phyloP scores from a whole-genome alignment of 1,140 invertebrate species.

The Drosophila aff. region DNA sequence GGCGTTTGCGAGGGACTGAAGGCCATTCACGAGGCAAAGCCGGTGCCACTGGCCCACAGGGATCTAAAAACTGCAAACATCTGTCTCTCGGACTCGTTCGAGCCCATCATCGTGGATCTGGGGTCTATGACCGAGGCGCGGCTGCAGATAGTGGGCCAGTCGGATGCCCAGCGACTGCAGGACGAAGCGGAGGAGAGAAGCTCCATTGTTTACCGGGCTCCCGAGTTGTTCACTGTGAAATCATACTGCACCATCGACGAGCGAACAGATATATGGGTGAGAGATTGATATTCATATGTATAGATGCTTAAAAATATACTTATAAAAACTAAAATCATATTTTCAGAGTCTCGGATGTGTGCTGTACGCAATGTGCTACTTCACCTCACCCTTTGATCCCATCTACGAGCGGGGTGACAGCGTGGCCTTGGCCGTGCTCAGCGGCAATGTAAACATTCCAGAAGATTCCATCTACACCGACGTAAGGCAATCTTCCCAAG shows the following conservation, averaged over 20 bases:
- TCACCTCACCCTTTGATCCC: slow-evolving; percentile 94
- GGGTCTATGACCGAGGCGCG: slow-evolving; percentile 92
- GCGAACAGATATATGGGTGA: slow-evolving; percentile 95
- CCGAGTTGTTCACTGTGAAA: slow-evolving; percentile 95
- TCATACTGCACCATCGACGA: slow-evolving; percentile 93
- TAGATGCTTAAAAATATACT: no score
- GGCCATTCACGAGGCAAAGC: slow-evolving; percentile 91
- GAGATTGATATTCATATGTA: not conserved
- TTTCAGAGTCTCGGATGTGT: slow-evolving; percentile 93
- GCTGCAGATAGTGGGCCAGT: slow-evolving; percentile 90
- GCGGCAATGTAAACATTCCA: slow-evolving; percentile 91
- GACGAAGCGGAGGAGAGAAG: slow-evolving; percentile 93
- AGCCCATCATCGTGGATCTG: slow-evolving; percentile 93
- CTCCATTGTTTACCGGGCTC: slow-evolving; percentile 94
- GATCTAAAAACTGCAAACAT: slow-evolving; percentile 95
- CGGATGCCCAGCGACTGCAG: slow-evolving; percentile 91
- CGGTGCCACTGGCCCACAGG: slow-evolving; percentile 91
- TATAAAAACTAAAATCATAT: not conserved
- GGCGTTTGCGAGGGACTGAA: slow-evolving; percentile 91
- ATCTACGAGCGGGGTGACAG: slow-evolving; percentile 95
- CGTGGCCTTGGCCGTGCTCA: slow-evolving; percentile 93
- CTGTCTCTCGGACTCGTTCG: slow-evolving; percentile 90
- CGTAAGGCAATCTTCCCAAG: slow-evolving; percentile 78
- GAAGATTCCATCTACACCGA: slow-evolving; percentile 89
- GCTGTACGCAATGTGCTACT: slow-evolving; percentile 94